Evolutionary conservation across 2,113 vertebrate genomes (phyloP).

Genomic region (Planiliza haematocheilus): DNA sequence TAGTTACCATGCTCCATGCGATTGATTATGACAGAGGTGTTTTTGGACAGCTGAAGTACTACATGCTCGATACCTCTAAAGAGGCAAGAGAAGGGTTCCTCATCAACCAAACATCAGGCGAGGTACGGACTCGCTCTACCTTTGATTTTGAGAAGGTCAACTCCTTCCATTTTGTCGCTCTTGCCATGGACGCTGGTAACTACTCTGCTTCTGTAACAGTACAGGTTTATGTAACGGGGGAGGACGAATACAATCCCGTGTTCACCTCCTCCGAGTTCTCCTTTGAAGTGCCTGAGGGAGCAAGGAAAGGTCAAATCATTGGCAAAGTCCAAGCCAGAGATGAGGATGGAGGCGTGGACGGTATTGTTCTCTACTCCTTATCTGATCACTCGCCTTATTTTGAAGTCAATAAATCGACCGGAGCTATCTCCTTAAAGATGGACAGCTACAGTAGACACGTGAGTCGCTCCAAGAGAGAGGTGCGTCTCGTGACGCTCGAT

Average conservation of each 20-base stretch:
- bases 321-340: conserved; percentile 93
- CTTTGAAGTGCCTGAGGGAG: conserved; percentile 92
- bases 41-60: conserved; percentile 90
- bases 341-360: conserved; percentile 94
- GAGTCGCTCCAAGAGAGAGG: conserved; percentile 86
- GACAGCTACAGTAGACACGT: conserved; percentile 87
- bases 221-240: conserved; percentile 91
- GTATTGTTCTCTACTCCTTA: conserved; percentile 91
- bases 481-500: conserved; percentile 89
- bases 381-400: conserved; percentile 90
- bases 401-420: conserved; percentile 91
- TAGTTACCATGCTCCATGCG: conserved; percentile 91
- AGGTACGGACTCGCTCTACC: conserved; percentile 81
- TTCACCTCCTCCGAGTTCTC: conserved; percentile 89
- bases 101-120: conserved; percentile 90
- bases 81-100: conserved; percentile 83
- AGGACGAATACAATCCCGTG: conserved; percentile 95
- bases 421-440: conserved; percentile 88
- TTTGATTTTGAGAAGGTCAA: conserved; percentile 94
- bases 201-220: conserved; percentile 93
- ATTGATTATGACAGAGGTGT: conserved; percentile 88
- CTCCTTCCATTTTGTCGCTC: conserved; percentile 88
- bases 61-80: conserved; percentile 76
- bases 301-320: conserved; percentile 89
- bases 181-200: conserved; percentile 90